Evolutionary conservation across 2,888 invertebrate genomes (phyloP).

Genomic region (Rugalucina vietnamica): DNA sequence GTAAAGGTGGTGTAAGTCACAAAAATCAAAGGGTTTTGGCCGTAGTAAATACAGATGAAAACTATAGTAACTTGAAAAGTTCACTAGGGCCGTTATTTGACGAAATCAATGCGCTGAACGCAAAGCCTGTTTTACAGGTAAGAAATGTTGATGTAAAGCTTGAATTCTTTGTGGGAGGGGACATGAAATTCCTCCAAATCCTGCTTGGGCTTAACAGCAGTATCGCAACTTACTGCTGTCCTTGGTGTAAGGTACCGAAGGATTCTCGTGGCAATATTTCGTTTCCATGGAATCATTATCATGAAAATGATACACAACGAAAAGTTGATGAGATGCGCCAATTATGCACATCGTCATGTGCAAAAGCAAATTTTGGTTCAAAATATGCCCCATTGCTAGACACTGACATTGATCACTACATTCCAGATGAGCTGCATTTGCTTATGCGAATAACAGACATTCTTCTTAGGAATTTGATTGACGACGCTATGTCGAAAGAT

Average conservation of each 20-base stretch:
- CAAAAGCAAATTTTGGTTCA: neutral
- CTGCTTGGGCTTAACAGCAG: constrained; percentile 20
- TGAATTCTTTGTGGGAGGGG: constrained; percentile 22
- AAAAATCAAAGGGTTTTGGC: neutral
- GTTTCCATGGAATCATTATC: constrained; percentile 1
- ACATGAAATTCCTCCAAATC: constrained; percentile 37
- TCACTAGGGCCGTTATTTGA: neutral
- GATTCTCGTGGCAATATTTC: neutral
- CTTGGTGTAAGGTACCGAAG: neutral
- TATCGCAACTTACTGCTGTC: constrained; percentile 16
- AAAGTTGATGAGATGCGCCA: constrained; percentile 5
- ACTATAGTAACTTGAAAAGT: neutral
- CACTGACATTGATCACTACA: constrained; percentile 27
- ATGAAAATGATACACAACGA: neutral
- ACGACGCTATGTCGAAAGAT: constrained; percentile 27
- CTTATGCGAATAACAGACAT: constrained; percentile 44
- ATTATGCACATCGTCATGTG: constrained; percentile 1
- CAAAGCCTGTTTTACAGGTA: neutral
- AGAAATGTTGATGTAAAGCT: neutral
- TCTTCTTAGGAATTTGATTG: constrained; percentile 33
- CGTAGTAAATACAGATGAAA: neutral
- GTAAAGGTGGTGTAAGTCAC: neutral
- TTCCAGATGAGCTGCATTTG: constrained; percentile 39
- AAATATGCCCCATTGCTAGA: constrained; percentile 17
- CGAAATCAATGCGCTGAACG: neutral